phyloP scores from a whole-genome alignment of 1,140 invertebrate species.

The Branchinecta lindahli region DNA sequence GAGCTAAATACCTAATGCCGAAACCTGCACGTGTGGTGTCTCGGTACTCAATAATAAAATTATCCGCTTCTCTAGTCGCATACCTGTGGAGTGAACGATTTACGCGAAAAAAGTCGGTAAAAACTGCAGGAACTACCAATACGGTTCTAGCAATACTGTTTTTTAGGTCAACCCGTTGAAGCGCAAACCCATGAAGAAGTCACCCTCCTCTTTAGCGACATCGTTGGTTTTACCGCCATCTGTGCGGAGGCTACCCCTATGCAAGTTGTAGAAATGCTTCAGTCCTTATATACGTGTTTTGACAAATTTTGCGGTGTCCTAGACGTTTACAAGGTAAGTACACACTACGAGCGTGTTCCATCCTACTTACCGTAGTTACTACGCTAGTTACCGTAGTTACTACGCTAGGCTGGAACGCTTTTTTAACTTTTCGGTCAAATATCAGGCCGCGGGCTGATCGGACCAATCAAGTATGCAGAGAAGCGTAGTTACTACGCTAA shows the following conservation, averaged over 20 bases:
- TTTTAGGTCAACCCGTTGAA: slow-evolving; percentile 65
- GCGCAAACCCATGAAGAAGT: slow-evolving; percentile 80
- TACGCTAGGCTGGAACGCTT: no score
- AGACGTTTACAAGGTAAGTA: slow-evolving; percentile 77
- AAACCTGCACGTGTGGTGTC: slow-evolving; percentile 3
- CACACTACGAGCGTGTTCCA: no score
- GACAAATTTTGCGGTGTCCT: slow-evolving; percentile 74
- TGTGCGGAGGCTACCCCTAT: slow-evolving; percentile 75
- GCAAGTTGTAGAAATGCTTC: slow-evolving; percentile 88
- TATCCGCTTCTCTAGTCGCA: no score
- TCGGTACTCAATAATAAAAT: no score
- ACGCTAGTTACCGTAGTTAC: no score
- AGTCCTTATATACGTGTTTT: slow-evolving; percentile 78
- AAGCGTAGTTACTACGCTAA: no score
- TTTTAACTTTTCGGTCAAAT: no score
- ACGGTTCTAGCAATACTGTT: not conserved
- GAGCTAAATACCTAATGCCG: slow-evolving; percentile 1
- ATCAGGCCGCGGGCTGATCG: no score
- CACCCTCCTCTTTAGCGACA: slow-evolving; percentile 86
- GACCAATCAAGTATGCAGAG: no score
- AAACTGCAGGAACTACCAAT: not conserved
- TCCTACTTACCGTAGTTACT: no score
- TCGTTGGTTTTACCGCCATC: slow-evolving; percentile 89
- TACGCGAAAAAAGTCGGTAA: slow-evolving; percentile 1
- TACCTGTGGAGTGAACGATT: slow-evolving; percentile 4